These are phyloP conservation scores for Calcarius lapponicus DNA, from an alignment of 2,797 vertebrate genomes.

Conservation along the genomic window DNA sequence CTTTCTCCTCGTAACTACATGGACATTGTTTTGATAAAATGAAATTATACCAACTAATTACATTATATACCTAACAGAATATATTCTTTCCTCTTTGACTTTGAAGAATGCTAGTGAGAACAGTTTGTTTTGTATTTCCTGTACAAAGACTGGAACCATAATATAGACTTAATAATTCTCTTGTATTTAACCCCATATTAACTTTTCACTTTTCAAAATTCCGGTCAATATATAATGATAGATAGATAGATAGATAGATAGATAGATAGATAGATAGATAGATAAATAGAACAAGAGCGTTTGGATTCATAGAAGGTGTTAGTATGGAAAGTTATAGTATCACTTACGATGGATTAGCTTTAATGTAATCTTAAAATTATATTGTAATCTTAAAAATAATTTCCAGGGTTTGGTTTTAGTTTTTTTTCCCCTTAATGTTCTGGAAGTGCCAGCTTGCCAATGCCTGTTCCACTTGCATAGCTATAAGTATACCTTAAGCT, in stretches of 20 bases:
- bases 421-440: background rate
- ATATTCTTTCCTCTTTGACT: background rate
- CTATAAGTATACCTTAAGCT: background rate
- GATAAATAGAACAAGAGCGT: background rate
- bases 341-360: background rate
- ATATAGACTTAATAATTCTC: background rate
- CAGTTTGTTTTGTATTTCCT: background rate
- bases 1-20: background rate
- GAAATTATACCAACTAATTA: background rate
- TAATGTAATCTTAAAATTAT: background rate
- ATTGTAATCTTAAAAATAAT: background rate
- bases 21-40: background rate
- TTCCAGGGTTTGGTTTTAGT: background rate
- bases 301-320: background rate
- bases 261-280: background rate
- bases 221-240: background rate
- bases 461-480: background rate
- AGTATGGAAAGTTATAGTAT: background rate
- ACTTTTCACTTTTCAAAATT: background rate
- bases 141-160: background rate
- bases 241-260: background rate
- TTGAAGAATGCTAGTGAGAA: background rate
- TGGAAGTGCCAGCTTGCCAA: background rate
- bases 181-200: background rate
- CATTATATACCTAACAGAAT: background rate